Percentiles rank a stretch among this genome's conserved stretches.
Conservation (phyloP, 2,888 invertebrate genomes). For the Drosophila prolongata region DNA sequence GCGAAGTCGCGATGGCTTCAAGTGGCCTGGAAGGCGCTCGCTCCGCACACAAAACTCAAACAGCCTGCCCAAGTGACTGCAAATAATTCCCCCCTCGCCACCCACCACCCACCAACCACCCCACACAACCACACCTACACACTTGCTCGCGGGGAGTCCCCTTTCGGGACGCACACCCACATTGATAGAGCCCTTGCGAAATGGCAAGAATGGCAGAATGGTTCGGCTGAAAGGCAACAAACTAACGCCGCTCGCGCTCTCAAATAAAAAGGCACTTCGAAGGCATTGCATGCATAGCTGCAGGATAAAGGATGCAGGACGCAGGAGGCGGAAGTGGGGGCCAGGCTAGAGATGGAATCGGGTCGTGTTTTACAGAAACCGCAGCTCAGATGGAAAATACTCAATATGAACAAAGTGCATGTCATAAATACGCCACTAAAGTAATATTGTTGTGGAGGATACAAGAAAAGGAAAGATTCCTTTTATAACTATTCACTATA, state of each 20-base stretch:
- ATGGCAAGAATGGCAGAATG: conserved; percentile 32
- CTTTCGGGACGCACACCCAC: conserved; percentile 4
- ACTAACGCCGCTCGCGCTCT: conserved; percentile 48
- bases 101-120: not conserved
- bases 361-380: conserved; percentile 14
- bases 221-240: conserved; percentile 38
- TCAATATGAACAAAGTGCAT: conserved; percentile 1
- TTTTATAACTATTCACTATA: too few relatives aligned
- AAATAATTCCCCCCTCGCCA: conserved; percentile 54
- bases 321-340: not conserved
- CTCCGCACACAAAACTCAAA: conserved; percentile 39
- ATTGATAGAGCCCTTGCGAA: conserved; percentile 26
- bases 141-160: conserved; percentile 2
- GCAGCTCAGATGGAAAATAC: not conserved
- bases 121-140: conserved; percentile 2
- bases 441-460: too few relatives aligned
- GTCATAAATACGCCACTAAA: not conserved
- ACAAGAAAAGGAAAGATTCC: too few relatives aligned
- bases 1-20: conserved; percentile 36
- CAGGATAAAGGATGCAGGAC: conserved; percentile 3
- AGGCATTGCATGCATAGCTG: conserved; percentile 37
- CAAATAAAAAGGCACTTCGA: conserved; percentile 69
- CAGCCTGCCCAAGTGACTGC: conserved; percentile 58
- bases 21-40: conserved; percentile 39
- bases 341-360: conserved; percentile 20